These are phyloP conservation scores for Synaphobranchus kaupii DNA, from an alignment of 2,797 vertebrate species.

Conservation along the genomic window DNA sequence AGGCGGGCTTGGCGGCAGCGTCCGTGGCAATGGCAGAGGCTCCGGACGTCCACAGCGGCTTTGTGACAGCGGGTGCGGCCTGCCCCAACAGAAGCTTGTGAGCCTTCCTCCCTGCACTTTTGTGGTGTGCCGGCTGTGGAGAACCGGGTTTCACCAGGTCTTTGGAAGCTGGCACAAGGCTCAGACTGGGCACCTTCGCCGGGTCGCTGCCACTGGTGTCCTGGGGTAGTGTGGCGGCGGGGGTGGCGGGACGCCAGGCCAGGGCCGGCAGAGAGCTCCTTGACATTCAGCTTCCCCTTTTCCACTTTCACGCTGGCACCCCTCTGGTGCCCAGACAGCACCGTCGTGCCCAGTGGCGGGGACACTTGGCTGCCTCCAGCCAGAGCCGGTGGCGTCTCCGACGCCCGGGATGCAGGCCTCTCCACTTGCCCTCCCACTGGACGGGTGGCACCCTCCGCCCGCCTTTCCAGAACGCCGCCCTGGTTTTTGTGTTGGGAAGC, in stretches of 20 bases:
- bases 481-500: conserved; percentile 41
- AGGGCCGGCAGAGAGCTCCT: conserved; percentile 67
- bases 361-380: conserved; percentile 70
- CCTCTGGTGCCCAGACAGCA: conserved; percentile 71
- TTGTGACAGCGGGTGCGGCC: conserved; percentile 58
- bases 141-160: conserved; percentile 64
- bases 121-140: conserved; percentile 63
- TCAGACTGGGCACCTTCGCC: conserved; percentile 65
- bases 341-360: conserved; percentile 70
- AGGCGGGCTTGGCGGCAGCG: conserved; percentile 67
- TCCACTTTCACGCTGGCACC: conserved; percentile 69
- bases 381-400: conserved; percentile 1
- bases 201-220: conserved; percentile 58
- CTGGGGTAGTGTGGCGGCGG: conserved; percentile 59
- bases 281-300: conserved; percentile 70
- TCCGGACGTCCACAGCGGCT: conserved; percentile 67
- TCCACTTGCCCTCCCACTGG: conserved; percentile 63
- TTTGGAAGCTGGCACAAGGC: conserved; percentile 47
- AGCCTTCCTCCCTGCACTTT: conserved; percentile 67
- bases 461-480: conserved; percentile 37
- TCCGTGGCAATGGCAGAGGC: conserved; percentile 52
- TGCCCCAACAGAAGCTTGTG: conserved; percentile 64
- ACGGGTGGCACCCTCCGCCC: conserved; percentile 53
- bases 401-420: conserved; percentile 56
- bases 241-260: conserved; percentile 65